A percentile compares a stretch with the other conserved stretches of the same genome.
phyloP scores from a whole-genome alignment of 2,888 invertebrate species.

The Buathra laborator region DNA sequence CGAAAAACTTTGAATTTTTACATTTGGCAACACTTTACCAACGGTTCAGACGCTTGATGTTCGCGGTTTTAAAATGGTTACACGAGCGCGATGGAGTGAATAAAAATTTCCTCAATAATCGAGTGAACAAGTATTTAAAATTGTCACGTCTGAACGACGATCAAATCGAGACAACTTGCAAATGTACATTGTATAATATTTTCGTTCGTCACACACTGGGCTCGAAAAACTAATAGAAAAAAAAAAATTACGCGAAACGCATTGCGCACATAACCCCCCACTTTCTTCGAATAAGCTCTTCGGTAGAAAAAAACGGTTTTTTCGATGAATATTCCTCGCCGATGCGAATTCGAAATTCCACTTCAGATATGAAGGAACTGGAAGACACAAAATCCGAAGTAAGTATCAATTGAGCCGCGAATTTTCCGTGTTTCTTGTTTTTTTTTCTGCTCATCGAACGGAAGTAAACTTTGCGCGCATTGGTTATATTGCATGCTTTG shows the following conservation, averaged over 20 bases:
- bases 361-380: slow-evolving; percentile 79
- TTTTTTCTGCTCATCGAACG: background rate
- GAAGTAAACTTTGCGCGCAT: slow-evolving; percentile 10
- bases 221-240: background rate
- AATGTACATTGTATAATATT: slow-evolving; percentile 30
- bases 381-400: slow-evolving; percentile 82
- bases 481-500: slow-evolving; percentile 25
- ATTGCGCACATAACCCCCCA: slow-evolving; percentile 71
- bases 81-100: slow-evolving; percentile 73
- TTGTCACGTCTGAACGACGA: slow-evolving; percentile 31
- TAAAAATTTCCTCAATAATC: slow-evolving; percentile 48
- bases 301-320: slow-evolving; percentile 59
- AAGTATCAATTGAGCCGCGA: slow-evolving; percentile 41
- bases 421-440: slow-evolving; percentile 16
- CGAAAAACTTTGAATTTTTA: slow-evolving; percentile 1
- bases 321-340: slow-evolving; percentile 61
- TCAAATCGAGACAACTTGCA: slow-evolving; percentile 14
- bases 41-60: slow-evolving; percentile 23
- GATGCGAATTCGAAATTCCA: slow-evolving; percentile 56
- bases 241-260: background rate
- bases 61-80: slow-evolving; percentile 79
- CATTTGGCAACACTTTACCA: slow-evolving; percentile 40
- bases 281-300: slow-evolving; percentile 54
- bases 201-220: background rate
- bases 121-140: slow-evolving; percentile 43